Percentiles rank a stretch among this genome's conserved stretches.
phyloP scores from a whole-genome alignment of 92 coral and sea anemone species.

The Paramuricea clavata region DNA sequence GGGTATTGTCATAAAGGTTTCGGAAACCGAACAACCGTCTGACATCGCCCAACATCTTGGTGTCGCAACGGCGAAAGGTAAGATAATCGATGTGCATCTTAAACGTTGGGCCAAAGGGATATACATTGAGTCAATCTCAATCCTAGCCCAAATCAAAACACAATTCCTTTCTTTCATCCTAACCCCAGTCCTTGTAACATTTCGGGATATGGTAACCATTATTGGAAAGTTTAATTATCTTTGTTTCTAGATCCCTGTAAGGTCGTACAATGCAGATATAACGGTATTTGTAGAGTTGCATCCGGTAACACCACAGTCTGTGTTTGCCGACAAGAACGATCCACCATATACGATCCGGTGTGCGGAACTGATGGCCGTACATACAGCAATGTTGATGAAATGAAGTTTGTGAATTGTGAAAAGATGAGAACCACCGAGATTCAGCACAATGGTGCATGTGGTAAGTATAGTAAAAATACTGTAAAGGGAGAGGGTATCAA shows the following conservation, averaged over 20 bases:
- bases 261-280: conserved; percentile 2
- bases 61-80: not conserved
- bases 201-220: too few species aligned
- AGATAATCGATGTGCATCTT: not conserved
- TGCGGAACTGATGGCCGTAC: conserved; percentile 48
- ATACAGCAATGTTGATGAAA: conserved; percentile 30
- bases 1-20: not conserved
- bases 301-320: conserved; percentile 22
- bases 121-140: not conserved
- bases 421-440: not conserved
- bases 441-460: conserved; percentile 31
- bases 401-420: conserved; percentile 34
- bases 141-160: too few species aligned
- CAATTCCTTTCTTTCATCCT: too few species aligned
- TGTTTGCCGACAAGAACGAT: conserved; percentile 14
- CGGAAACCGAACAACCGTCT: conserved; percentile 17
- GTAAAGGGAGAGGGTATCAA: too few species aligned
- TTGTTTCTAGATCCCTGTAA: conserved; percentile 33
- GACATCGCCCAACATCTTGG: conserved; percentile 13
- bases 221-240: not conserved
- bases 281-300: conserved; percentile 2
- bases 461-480: conserved; percentile 7
- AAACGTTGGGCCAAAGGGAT: too few species aligned
- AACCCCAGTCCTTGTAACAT: too few species aligned
- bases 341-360: conserved; percentile 23